A percentile compares a stretch with the other conserved stretches of the same genome.
These are phyloP conservation scores for Hoplodrina ambigua DNA, from an alignment of 2,888 invertebrate genomes.

Conservation along the genomic window DNA sequence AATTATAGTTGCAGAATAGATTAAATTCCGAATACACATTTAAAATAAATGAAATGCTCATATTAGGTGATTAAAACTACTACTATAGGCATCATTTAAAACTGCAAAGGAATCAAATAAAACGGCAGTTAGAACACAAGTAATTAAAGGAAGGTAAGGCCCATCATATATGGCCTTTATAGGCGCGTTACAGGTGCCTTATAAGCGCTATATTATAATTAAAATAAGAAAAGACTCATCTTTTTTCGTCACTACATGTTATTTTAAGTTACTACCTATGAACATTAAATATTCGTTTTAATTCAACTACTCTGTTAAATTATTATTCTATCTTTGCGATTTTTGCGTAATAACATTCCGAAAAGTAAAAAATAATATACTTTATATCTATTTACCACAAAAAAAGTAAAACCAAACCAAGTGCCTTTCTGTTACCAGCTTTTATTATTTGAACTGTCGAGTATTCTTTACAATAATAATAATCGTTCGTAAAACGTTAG, in stretches of 20 bases:
- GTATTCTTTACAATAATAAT: conserved; percentile 18
- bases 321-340: background rate
- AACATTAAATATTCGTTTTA: too few species aligned
- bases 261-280: background rate
- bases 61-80: background rate
- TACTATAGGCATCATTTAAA: background rate
- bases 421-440: background rate
- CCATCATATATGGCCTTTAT: background rate
- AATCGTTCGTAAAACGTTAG: conserved; percentile 45
- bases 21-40: background rate
- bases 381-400: background rate
- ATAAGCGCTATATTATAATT: background rate
- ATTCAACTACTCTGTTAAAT: too few species aligned
- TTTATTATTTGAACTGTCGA: background rate
- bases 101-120: background rate
- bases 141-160: too few species aligned
- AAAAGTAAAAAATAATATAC: background rate
- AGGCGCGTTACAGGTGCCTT: background rate
- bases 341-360: background rate
- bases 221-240: background rate
- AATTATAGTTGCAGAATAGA: background rate
- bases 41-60: background rate
- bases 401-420: background rate
- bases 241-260: background rate
- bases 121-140: background rate